These are phyloP conservation scores for Vanacampus margaritifer DNA, from an alignment of 2,113 vertebrate genomes.

Conservation along the genomic window DNA sequence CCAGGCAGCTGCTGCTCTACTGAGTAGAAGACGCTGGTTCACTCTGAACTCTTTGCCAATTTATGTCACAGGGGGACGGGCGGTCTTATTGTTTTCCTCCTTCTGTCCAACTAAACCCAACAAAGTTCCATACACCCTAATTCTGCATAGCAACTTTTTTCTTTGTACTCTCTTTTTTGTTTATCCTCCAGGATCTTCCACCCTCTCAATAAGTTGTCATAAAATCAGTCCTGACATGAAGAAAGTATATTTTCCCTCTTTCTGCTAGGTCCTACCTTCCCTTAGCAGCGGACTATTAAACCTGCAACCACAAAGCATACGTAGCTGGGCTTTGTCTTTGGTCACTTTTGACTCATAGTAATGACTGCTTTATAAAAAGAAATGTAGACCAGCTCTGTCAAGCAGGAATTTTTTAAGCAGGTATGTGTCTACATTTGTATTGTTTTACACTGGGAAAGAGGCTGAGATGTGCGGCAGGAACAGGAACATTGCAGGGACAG, in stretches of 20 bases:
- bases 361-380: slow-evolving; percentile 61
- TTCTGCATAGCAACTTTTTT: slow-evolving; percentile 21
- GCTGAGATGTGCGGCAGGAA: slow-evolving; percentile 31
- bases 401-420: slow-evolving; percentile 59
- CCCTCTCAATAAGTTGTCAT: slow-evolving; percentile 21
- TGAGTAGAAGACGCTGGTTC: slow-evolving; percentile 53
- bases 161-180: slow-evolving; percentile 20
- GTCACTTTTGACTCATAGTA: slow-evolving; percentile 67
- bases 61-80: slow-evolving; percentile 46
- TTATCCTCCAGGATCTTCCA: slow-evolving; percentile 8
- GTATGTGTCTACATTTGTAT: slow-evolving; percentile 38
- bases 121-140: background rate
- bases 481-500: slow-evolving; percentile 31
- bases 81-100: slow-evolving; percentile 26
- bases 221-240: slow-evolving; percentile 35
- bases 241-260: slow-evolving; percentile 38
- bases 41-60: slow-evolving; percentile 61
- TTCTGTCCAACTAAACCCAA: background rate
- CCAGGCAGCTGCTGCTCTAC: slow-evolving; percentile 56
- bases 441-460: slow-evolving; percentile 37
- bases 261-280: slow-evolving; percentile 45
- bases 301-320: slow-evolving; percentile 51
- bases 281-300: slow-evolving; percentile 57
- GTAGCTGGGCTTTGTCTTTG: slow-evolving; percentile 58
- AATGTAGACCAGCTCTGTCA: slow-evolving; percentile 64